Evolutionary conservation across 2,113 vertebrate species (phyloP), one percentile per base, ranked within the genome.

Genomic region (Engraulis encrasicolus): DNA sequence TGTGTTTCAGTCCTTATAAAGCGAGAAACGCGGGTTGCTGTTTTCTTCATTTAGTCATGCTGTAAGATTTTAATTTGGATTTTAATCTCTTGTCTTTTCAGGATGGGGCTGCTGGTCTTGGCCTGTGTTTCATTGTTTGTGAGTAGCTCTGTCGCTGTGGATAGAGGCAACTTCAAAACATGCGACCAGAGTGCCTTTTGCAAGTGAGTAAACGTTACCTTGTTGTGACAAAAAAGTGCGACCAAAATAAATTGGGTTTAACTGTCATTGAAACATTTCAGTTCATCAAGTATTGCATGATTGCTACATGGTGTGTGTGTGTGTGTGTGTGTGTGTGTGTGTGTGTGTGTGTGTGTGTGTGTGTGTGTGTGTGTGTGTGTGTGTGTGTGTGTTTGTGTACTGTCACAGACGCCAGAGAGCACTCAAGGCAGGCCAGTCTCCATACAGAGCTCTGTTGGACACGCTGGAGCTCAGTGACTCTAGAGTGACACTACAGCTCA

Each of bases 131-230:
- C 18, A 36, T 49, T 89, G 83, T 79, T 87, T 49, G 61, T 89
- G 20, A 81, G 81, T 79, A 80, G 78, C 34, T 6, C 83, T 20
- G 81, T 50, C 82, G 96, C 96, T 81, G 97, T 98, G 88, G 97
- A 98, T 89, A 94, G 86, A 83, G 96, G 96, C 88, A 98, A 98
- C 91, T 98, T 98, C 91, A 98, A 98, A 93, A 98, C 97, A 45
- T 98, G 97, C 81, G 96, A 97, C 7, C 96, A 98, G 90, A 98
- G 97, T 86, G 90, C 95, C 27, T 98, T 98, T 87, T 98, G 97
- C 97, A 97, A 96, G 97, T 98, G 89, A 92, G 74, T 74, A 74
- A n/a, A n/a, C n/a, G n/a, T n/a, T n/a, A 74, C 66, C 1, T 31
- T 6, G 23, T 27, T 2, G 15, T 66, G 40, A 45, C 40, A 45